Conservation (phyloP, 2,888 invertebrate species). For the Drosophila testacea region DNA sequence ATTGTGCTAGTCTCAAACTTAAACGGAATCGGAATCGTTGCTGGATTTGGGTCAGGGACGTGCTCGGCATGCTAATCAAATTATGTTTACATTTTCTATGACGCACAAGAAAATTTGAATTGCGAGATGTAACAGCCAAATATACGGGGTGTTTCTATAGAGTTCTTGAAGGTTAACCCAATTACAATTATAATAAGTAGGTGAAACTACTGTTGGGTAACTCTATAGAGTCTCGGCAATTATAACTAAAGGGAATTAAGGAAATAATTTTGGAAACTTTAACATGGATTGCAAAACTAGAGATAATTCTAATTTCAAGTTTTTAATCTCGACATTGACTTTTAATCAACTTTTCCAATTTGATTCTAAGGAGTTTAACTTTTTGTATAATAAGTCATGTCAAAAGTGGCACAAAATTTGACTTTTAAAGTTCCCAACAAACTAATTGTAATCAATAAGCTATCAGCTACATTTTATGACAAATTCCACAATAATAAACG, state of each 20-base stretch:
- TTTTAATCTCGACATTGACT: too few species aligned
- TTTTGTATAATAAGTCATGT: too few species aligned
- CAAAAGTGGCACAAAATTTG: too few species aligned
- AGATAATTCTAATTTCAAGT: background rate
- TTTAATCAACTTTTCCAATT: too few species aligned
- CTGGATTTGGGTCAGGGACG: slow-evolving; percentile 77
- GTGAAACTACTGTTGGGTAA: background rate
- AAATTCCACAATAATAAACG: slow-evolving; percentile 6
- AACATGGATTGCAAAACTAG: background rate
- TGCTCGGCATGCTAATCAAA: slow-evolving; percentile 74
- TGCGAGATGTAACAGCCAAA: slow-evolving; percentile 5
- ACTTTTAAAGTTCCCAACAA: background rate
- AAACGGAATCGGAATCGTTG: slow-evolving; percentile 28
- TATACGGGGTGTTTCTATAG: slow-evolving; percentile 33
- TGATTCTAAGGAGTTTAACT: too few species aligned
- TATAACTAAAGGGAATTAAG: background rate
- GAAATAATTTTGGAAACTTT: background rate
- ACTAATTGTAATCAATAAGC: slow-evolving; percentile 9
- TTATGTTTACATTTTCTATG: slow-evolving; percentile 54
- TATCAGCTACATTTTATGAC: slow-evolving; percentile 1
- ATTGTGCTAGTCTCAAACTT: slow-evolving; percentile 37
- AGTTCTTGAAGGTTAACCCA: slow-evolving; percentile 39
- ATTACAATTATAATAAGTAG: background rate
- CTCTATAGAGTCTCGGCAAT: background rate
- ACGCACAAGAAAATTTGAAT: slow-evolving; percentile 52